These are phyloP conservation scores for Xerus inauris DNA, from an alignment of 2,113 vertebrate genomes.

Conservation along the genomic window DNA sequence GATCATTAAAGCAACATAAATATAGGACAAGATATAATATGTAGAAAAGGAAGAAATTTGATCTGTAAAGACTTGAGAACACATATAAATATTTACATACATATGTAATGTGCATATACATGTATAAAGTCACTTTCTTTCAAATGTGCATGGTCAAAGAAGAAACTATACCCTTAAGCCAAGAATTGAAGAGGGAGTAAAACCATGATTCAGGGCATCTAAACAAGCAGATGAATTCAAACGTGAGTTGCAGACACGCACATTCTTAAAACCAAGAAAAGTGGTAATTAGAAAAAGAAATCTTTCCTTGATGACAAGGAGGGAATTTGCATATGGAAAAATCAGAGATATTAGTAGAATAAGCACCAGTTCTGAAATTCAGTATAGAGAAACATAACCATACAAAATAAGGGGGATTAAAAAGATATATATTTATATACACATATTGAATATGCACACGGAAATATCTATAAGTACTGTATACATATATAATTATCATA, in stretches of 20 bases:
- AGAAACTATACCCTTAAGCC: conserved; percentile 20
- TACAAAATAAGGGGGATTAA: neutral
- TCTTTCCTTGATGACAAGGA: neutral
- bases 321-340: neutral
- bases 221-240: conserved; percentile 4
- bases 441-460: neutral
- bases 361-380: neutral
- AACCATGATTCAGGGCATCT: neutral
- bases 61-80: neutral
- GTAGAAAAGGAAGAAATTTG: neutral
- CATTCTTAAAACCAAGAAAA: conserved; percentile 10
- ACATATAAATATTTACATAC: neutral
- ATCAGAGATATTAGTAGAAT: neutral
- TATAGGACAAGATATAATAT: neutral
- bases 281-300: neutral
- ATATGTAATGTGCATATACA: neutral
- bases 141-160: neutral
- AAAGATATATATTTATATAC: neutral
- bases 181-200: neutral
- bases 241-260: neutral
- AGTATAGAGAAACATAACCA: conserved; percentile 13
- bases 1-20: neutral
- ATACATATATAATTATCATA: too few species aligned
- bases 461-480: too few species aligned
- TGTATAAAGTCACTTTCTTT: neutral